A percentile compares a stretch with the other conserved stretches of the same genome.
These are phyloP conservation scores for Cecidostiba fungosa DNA, from an alignment of 2,888 invertebrate genomes.

Conservation along the genomic window DNA sequence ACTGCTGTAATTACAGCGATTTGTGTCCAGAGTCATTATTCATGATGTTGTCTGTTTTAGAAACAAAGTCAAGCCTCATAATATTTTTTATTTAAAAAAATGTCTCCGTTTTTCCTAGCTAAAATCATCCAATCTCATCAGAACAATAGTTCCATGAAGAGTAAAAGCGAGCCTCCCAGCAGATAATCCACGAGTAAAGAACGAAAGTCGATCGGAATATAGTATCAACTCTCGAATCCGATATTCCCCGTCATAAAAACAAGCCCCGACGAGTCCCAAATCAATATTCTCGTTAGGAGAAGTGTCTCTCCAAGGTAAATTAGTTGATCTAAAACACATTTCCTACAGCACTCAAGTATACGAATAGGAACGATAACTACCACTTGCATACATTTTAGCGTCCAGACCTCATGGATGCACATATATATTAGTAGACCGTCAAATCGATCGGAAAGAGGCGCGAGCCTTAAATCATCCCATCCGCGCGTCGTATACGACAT, in stretches of 20 bases:
- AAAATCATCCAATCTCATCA: not conserved
- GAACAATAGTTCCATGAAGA: not conserved
- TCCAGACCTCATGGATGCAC: not conserved
- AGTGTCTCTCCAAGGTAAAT: too few relatives aligned
- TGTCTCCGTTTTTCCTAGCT: not conserved
- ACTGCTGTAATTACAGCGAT: not conserved
- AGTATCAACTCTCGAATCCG: not conserved
- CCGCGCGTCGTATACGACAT: not conserved
- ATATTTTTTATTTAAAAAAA: too few relatives aligned
- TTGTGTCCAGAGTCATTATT: not conserved
- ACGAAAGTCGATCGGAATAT: not conserved
- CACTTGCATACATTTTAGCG: too few relatives aligned
- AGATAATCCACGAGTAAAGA: not conserved
- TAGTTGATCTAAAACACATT: not conserved
- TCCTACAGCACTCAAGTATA: too few relatives aligned
- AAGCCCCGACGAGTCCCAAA: not conserved
- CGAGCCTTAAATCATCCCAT: conserved; percentile 28
- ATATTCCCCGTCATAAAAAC: not conserved
- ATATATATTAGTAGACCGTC: not conserved
- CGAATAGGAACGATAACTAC: too few relatives aligned
- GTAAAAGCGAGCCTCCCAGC: not conserved
- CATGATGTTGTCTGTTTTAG: not conserved
- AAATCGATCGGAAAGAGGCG: not conserved
- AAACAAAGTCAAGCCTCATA: too few relatives aligned
- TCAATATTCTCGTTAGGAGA: not conserved